Conservation (phyloP, 2,113 vertebrate species). For the Cyprinodon tularosa region DNA sequence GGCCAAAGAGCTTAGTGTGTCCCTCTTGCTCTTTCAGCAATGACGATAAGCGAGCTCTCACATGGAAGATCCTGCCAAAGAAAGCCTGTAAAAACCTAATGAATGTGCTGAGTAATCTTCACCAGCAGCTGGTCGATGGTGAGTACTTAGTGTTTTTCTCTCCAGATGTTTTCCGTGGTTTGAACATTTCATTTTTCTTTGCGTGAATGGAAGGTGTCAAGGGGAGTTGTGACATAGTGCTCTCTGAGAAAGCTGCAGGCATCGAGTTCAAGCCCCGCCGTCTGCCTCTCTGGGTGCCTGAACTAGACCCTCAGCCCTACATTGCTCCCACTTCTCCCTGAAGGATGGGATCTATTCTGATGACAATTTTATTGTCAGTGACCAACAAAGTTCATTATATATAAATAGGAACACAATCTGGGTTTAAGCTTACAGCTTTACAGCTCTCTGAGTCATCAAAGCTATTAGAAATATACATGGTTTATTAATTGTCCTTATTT, state of each 20-base stretch:
- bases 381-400: too few relatives aligned
- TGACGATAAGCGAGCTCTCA: constrained; percentile 91
- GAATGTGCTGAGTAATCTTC: constrained; percentile 89
- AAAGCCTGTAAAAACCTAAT: constrained; percentile 98
- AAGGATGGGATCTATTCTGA: too few relatives aligned
- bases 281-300: too few relatives aligned
- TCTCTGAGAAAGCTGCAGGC: too few relatives aligned
- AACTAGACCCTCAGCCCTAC: too few relatives aligned
- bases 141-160: constrained; percentile 67
- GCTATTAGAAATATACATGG: neutral
- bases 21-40: constrained; percentile 79
- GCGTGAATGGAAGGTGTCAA: neutral
- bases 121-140: constrained; percentile 93
- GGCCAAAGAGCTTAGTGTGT: constrained; percentile 17
- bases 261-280: too few relatives aligned
- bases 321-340: too few relatives aligned
- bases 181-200: neutral
- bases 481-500: constrained; percentile 8
- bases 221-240: too few relatives aligned
- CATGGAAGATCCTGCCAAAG: constrained; percentile 98
- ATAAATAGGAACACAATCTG: neutral
- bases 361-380: too few relatives aligned
- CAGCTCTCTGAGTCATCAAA: neutral
- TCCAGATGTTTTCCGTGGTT: neutral
- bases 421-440: neutral